phyloP scores from a whole-genome alignment of 2,797 vertebrate genomes.

The Cossypha niveicapilla region DNA sequence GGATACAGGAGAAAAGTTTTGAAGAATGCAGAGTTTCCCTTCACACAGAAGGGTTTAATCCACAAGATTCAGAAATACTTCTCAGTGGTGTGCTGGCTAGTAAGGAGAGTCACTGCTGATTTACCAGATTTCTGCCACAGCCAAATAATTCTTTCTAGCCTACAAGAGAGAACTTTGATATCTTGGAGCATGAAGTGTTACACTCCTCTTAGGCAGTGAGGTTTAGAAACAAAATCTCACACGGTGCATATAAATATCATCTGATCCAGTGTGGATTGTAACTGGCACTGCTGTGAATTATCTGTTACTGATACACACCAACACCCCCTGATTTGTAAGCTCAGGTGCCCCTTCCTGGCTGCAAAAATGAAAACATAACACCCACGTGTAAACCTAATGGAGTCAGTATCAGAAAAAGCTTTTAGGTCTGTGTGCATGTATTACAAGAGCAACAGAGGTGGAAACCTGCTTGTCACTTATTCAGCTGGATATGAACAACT shows the following conservation, averaged over 20 bases:
- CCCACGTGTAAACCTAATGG: conserved; percentile 9
- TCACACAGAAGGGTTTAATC: not conserved
- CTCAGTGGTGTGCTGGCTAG: not conserved
- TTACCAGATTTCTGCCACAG: not conserved
- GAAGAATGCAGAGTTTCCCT: not conserved
- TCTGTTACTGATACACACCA: not conserved
- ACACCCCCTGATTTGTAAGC: not conserved
- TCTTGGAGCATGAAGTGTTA: not conserved
- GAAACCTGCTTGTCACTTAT: conserved; percentile 47
- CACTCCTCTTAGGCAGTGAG: not conserved
- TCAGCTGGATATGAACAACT: conserved; percentile 9
- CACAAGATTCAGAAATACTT: not conserved
- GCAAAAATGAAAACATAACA: not conserved
- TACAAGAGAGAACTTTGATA: not conserved
- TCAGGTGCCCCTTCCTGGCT: conserved; percentile 11
- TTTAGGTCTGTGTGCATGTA: conserved; percentile 17
- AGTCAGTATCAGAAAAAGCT: not conserved
- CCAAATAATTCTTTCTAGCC: not conserved
- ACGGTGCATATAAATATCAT: not conserved
- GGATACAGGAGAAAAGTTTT: not conserved
- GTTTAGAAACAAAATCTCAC: not conserved
- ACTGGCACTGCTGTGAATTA: not conserved
- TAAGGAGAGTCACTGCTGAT: not conserved
- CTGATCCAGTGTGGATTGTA: not conserved
- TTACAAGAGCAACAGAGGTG: conserved; percentile 9